Base-by-base conservation (phyloP, 1,140 invertebrate genomes). In the Diabrotica virgifera region DNA sequence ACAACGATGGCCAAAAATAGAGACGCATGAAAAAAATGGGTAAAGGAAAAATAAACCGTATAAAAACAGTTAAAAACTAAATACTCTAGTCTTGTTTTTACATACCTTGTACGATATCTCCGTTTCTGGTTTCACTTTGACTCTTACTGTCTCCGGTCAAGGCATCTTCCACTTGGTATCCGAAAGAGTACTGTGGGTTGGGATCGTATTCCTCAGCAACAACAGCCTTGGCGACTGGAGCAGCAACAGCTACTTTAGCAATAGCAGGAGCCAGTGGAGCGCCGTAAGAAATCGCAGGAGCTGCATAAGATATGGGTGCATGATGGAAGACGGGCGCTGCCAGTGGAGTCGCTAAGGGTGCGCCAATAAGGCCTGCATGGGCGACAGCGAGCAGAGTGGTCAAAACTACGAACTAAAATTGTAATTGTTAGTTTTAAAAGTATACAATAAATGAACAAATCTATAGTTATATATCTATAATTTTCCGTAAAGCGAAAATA, bases 61-160 rank as follows among this genome's bases (percentile, higher is more conserved):
- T 2, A 24, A 24, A 24, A 24, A 24, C 24, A 24, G 4, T 24
- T 2, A 24, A 24, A 24, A 24, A 24, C 1, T 24, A 24, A 24
- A 24, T 24, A 24, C 4, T 1, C 4, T 2, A 24, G 24, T 24
- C 24, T 24, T 24, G 24, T 24, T 24, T 24, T 24, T 4, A n/a
- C 38, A 80, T 81, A 40, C 87, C 87, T 72, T 87, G 83, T 7
- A 88, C 87, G 12, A 87, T 82, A 72, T 88, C 86, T 9, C 87
- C 87, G 59, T 81, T 79, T 5, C 84, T 78, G 14, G 78, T 80
- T 76, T 86, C 84, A 59, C 83, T 78, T 75, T 85, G 84, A 66
- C 80, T 82, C 75, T 86, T 85, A 68, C 81, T 80, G 69, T 86
- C 84, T 9, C 86, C 84, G 52, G 81, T 87, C 70, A 83, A 81